Conservation (phyloP, 2,888 invertebrate genomes). For the Ormyrus nitidulus region DNA sequence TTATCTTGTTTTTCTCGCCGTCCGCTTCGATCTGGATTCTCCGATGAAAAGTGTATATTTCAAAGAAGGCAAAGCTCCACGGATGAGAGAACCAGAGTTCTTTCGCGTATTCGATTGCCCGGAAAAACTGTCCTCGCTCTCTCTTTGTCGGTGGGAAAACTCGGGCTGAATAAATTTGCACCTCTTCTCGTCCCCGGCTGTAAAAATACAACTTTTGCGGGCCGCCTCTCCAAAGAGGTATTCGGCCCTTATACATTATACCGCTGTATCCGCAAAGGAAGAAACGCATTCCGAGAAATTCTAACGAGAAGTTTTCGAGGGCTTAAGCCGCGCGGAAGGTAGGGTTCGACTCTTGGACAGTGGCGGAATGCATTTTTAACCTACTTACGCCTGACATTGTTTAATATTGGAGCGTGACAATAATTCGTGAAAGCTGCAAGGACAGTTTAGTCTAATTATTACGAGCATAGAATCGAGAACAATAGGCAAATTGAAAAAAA, state of each 20-base stretch:
- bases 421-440: background rate
- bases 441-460: no score
- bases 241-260: background rate
- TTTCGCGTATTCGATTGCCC: background rate
- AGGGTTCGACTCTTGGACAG: no score
- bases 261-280: slow-evolving; percentile 3
- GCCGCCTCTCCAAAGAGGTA: background rate
- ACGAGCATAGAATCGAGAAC: no score
- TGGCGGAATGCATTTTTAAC: background rate
- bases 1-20: no score
- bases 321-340: no score
- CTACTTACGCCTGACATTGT: background rate
- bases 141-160: no score
- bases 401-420: background rate
- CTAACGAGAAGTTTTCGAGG: slow-evolving; percentile 6
- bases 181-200: no score
- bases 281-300: slow-evolving; percentile 14
- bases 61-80: background rate
- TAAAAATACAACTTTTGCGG: background rate
- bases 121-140: slow-evolving; percentile 19
- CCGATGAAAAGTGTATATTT: no score
- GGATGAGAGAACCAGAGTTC: background rate
- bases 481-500: no score
- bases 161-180: no score
- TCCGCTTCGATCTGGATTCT: no score